Conservation (phyloP, 2,888 invertebrate species). For the Limenitis arthemis region DNA sequence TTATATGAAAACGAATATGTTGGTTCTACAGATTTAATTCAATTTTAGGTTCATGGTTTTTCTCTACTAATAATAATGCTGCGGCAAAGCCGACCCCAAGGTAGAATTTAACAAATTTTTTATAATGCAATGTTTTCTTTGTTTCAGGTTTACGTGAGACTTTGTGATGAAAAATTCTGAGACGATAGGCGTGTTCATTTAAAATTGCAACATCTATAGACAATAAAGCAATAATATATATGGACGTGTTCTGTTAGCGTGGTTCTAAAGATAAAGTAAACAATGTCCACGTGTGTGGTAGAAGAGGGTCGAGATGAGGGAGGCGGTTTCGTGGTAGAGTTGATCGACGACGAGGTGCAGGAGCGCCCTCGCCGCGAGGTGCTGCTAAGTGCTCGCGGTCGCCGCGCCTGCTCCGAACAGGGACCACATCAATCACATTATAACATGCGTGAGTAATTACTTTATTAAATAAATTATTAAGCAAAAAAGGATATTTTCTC, state of each 20-base stretch:
- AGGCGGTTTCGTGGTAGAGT: slow-evolving; percentile 24
- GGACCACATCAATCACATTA: slow-evolving; percentile 76
- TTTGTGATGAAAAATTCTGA: neutral
- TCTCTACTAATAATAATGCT: no score
- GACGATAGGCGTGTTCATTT: neutral
- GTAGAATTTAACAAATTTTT: no score
- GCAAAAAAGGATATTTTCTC: no score
- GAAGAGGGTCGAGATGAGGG: slow-evolving; percentile 55
- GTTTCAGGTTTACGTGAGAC: slow-evolving; percentile 17
- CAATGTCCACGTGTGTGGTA: slow-evolving; percentile 60
- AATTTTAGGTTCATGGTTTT: no score
- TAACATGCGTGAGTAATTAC: slow-evolving; percentile 46
- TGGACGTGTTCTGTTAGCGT: slow-evolving; percentile 1
- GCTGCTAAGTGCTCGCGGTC: slow-evolving; percentile 68
- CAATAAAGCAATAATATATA: neutral
- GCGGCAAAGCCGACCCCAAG: no score
- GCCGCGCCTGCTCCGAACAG: slow-evolving; percentile 79
- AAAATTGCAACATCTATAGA: slow-evolving; percentile 7
- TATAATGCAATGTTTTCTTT: slow-evolving; percentile 1
- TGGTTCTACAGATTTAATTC: no score
- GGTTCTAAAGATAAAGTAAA: slow-evolving; percentile 6
- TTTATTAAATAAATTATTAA: no score
- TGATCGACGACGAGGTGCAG: slow-evolving; percentile 46
- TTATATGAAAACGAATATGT: no score
- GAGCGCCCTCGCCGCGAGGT: slow-evolving; percentile 65